Conservation (phyloP, 1,140 invertebrate species). For the Aphis craccivora region DNA sequence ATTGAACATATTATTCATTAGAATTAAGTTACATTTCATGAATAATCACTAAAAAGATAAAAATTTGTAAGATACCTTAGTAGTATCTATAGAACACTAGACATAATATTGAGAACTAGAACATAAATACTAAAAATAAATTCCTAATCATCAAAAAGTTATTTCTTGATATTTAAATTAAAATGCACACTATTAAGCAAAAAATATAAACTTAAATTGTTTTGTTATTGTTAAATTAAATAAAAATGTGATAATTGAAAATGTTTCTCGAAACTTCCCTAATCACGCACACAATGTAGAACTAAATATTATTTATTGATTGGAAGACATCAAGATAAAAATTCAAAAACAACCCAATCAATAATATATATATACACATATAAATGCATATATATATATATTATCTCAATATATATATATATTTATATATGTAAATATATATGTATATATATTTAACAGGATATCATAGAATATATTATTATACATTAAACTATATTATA, state of each 20-base stretch:
- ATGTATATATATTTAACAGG: constrained; percentile 7
- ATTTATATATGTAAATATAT: not conserved
- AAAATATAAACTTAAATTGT: constrained; percentile 38
- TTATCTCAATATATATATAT: not conserved
- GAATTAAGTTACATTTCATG: constrained; percentile 49
- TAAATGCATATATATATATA: constrained; percentile 4
- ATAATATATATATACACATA: constrained; percentile 13
- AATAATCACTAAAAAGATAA: constrained; percentile 50
- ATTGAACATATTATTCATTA: constrained; percentile 46
- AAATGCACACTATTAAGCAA: constrained; percentile 43
- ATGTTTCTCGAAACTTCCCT: constrained; percentile 34
- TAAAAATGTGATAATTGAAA: constrained; percentile 37
- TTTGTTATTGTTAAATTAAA: constrained; percentile 49
- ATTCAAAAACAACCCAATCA: constrained; percentile 14
- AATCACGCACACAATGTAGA: constrained; percentile 34
- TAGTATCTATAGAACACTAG: constrained; percentile 34
- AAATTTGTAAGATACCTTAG: constrained; percentile 48
- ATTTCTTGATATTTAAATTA: constrained; percentile 44
- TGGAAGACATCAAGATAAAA: constrained; percentile 20
- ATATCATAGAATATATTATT: constrained; percentile 23
- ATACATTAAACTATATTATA: constrained; percentile 27
- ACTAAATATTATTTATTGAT: constrained; percentile 45
- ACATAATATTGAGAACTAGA: constrained; percentile 49
- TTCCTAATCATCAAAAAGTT: constrained; percentile 35
- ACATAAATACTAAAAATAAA: constrained; percentile 43